Conservation (phyloP, 2,888 invertebrate genomes). For the Dione vanillae region DNA sequence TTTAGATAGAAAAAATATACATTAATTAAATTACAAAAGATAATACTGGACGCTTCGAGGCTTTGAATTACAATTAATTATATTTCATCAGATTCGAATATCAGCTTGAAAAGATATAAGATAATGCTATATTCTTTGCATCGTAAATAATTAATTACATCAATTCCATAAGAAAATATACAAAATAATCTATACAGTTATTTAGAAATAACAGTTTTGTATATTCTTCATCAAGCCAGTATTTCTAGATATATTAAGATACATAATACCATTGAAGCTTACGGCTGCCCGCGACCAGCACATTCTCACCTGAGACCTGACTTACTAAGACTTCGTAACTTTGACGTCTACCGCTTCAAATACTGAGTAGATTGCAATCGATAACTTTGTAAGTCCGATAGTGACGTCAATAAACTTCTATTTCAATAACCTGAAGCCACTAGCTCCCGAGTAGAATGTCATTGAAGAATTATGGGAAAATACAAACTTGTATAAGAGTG, state of each 20-base stretch:
- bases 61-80: too few relatives aligned
- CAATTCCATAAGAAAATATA: too few relatives aligned
- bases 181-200: too few relatives aligned
- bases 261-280: conserved; percentile 26
- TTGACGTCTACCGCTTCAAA: conserved; percentile 70
- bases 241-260: conserved; percentile 2
- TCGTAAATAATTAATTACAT: too few relatives aligned
- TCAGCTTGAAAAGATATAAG: too few relatives aligned
- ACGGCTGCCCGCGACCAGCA: conserved; percentile 61
- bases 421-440: conserved; percentile 36
- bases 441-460: conserved; percentile 4
- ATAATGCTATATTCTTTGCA: too few relatives aligned
- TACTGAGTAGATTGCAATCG: conserved; percentile 66
- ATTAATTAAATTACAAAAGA: too few relatives aligned
- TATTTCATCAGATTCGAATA: too few relatives aligned
- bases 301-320: conserved; percentile 82
- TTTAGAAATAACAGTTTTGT: neutral
- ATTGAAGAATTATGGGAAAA: conserved; percentile 2
- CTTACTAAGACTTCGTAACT: conserved; percentile 81
- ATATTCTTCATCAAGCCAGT: neutral
- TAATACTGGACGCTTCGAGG: too few relatives aligned
- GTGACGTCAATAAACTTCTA: conserved; percentile 48
- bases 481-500: neutral
- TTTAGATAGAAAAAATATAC: too few relatives aligned
- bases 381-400: conserved; percentile 57